Conservation (phyloP, 2,888 invertebrate genomes). For the Rotaria magnacalcarata region DNA sequence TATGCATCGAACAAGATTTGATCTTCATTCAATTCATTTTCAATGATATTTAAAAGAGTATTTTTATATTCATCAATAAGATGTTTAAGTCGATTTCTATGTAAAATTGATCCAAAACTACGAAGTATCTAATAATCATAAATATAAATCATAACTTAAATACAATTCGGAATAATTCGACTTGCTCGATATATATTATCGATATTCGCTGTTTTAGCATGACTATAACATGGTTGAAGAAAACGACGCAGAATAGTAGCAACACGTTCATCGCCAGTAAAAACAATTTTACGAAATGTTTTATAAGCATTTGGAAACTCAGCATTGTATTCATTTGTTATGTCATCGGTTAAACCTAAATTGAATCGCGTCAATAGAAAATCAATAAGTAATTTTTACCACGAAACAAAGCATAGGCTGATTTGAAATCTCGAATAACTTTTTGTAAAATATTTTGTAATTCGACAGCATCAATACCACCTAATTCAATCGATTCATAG, state of each 20-base stretch:
- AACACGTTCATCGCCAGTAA: background rate
- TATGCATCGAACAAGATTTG: background rate
- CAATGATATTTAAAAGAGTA: background rate
- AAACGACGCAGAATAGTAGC: background rate
- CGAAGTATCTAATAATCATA: background rate
- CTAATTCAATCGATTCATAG: conserved; percentile 8
- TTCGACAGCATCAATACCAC: conserved; percentile 15
- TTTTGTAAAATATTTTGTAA: background rate
- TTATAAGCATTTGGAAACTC: background rate
- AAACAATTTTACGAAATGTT: background rate
- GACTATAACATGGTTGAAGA: background rate
- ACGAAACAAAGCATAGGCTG: background rate
- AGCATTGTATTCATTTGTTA: background rate
- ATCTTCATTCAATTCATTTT: background rate
- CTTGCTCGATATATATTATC: background rate
- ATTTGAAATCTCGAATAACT: background rate
- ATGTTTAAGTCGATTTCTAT: background rate
- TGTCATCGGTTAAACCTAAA: background rate
- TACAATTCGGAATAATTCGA: background rate
- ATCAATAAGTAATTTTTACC: background rate
- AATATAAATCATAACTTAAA: background rate
- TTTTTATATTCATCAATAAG: background rate
- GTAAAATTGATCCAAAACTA: background rate
- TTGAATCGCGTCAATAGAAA: background rate
- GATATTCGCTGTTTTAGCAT: background rate